These are phyloP conservation scores for Steinernema hermaphroditum DNA, from an alignment of 2,888 invertebrate species.

Conservation along the genomic window DNA sequence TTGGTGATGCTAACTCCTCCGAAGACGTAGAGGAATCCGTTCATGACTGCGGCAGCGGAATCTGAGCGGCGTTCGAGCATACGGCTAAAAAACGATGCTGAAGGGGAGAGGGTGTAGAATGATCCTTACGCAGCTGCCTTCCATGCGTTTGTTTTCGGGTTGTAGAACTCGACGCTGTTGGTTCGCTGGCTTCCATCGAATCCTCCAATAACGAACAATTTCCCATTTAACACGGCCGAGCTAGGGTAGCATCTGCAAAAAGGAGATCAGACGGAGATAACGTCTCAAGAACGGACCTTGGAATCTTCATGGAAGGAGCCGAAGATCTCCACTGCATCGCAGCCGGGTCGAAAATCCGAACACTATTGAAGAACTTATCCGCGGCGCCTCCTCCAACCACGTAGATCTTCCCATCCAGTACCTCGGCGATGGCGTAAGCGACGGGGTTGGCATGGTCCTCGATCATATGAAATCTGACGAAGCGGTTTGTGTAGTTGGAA, in stretches of 20 bases:
- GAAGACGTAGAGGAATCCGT: conserved; percentile 13
- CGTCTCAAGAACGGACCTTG: background rate
- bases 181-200: conserved; percentile 88
- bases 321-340: background rate
- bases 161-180: conserved; percentile 74
- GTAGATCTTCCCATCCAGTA: background rate
- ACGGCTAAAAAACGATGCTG: background rate
- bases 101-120: too few species aligned
- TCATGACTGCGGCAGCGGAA: background rate
- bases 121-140: background rate
- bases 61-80: background rate
- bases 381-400: background rate
- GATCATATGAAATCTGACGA: background rate
- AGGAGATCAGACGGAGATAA: too few species aligned
- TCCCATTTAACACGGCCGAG: conserved; percentile 75
- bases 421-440: background rate
- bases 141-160: background rate
- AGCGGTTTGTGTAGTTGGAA: background rate
- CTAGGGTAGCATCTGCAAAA: conserved; percentile 68
- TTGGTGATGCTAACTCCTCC: background rate
- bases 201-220: conserved; percentile 87
- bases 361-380: background rate
- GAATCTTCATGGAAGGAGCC: background rate
- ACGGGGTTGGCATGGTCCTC: background rate
- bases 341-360: background rate